Conservation (phyloP, 2,888 invertebrate genomes). For the Andricus quercusramuli region DNA sequence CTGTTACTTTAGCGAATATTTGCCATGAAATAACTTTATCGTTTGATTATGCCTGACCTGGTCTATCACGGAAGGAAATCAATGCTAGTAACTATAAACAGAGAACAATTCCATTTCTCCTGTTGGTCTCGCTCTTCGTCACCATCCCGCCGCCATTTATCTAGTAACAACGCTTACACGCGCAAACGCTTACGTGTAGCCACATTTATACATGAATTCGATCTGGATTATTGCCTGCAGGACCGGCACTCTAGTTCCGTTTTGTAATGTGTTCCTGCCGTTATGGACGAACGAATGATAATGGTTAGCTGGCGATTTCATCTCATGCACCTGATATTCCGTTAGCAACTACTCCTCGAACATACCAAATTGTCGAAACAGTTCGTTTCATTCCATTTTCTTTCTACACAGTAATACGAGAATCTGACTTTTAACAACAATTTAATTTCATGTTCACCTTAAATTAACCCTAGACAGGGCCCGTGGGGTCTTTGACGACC, state of each 20-base stretch:
- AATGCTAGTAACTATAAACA: constrained; percentile 33
- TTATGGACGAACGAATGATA: constrained; percentile 51
- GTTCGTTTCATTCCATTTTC: constrained; percentile 18
- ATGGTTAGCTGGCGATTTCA: constrained; percentile 49
- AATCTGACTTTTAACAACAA: no score
- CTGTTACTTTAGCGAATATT: not conserved
- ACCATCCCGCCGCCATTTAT: constrained; percentile 40
- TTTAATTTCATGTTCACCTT: no score
- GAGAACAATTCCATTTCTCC: constrained; percentile 49
- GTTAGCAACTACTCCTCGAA: constrained; percentile 4
- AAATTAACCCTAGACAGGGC: no score
- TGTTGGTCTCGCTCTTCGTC: constrained; percentile 34
- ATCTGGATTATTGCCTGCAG: constrained; percentile 62
- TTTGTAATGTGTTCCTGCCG: constrained; percentile 54
- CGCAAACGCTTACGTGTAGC: constrained; percentile 45
- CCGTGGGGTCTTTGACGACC: no score
- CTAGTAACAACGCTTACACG: constrained; percentile 51
- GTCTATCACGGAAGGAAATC: constrained; percentile 30
- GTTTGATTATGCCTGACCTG: constrained; percentile 24
- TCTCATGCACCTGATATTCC: constrained; percentile 36
- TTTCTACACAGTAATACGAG: no score
- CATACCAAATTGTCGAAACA: constrained; percentile 5
- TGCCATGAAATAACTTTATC: constrained; percentile 15
- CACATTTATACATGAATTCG: constrained; percentile 53
- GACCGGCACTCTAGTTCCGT: constrained; percentile 54